Base-by-base conservation (phyloP, 1,140 invertebrate species). In the Drosophila parabipectinata region DNA sequence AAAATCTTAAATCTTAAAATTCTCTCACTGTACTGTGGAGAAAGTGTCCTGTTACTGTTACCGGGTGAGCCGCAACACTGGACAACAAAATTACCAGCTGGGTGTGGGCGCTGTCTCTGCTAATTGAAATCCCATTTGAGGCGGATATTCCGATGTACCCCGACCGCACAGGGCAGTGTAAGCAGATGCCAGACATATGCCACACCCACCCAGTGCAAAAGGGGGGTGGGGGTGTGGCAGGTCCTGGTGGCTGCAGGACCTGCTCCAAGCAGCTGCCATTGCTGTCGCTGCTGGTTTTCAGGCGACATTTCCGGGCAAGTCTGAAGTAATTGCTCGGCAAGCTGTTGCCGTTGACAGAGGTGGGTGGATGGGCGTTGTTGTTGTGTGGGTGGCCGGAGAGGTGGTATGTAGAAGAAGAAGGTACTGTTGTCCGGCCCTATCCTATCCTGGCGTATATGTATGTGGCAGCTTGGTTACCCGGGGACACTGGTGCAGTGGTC, bases 261-360 rank as follows among this genome's bases (percentile, higher is more conserved):
- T 73, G 71, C 58, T 63, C 34, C 69, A 57, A 74, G 72, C 72
- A 74, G 72, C 72, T 74, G 59, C 54, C 60, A 62, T 32, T 51
- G 66, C 54, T 71, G 64, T 69, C 54, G 39, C 30, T 73, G 72
- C 51, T 74, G 54, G 52, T 72, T 55, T 61, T 63, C 69, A 64
- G 82, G 78, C 83, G 83, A 85, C 82, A 85, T 85, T 85, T 85
- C 82, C 82, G 82, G 82, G 69, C 85, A 87, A 87, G 82, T 85
- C 85, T 77, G 83, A 87, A 87, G 82, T 85, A 85, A 85, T 85
- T 85, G 82, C 82, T 87, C 73, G 72, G 78, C 82, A 85, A 85
- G 82, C 82, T 85, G 82, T 85, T 85, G 78, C 82, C 83, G 67
- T 51, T 62, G 61, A 61, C 44, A 56, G 39, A 28, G 14, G 51